Conservation (phyloP, 2,113 vertebrate genomes). For the Nanorana parkeri region DNA sequence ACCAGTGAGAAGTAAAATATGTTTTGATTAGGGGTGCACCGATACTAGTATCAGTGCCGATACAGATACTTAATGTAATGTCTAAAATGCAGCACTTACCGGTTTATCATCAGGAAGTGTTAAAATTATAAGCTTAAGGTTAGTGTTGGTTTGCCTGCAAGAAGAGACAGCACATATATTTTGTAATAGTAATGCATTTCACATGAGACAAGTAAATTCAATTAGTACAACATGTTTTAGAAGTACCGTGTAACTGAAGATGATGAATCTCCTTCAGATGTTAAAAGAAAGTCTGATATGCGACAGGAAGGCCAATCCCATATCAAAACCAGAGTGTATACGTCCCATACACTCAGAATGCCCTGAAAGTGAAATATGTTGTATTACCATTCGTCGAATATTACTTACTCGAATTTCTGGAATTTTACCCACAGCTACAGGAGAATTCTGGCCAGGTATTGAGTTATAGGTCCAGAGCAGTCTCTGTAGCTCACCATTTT, state of each 20-base stretch:
- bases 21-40: no score
- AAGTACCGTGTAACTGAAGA: conserved; percentile 75
- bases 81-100: conserved; percentile 66
- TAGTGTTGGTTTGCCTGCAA: conserved; percentile 64
- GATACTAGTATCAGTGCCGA: no score
- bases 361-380: conserved; percentile 69
- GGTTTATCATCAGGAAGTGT: conserved; percentile 73
- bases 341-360: conserved; percentile 86
- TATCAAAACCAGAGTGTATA: conserved; percentile 79
- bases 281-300: conserved; percentile 88
- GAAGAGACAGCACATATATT: background rate
- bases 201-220: no score
- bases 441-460: no score
- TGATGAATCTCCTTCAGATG: conserved; percentile 82
- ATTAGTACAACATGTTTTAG: no score
- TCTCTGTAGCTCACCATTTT: no score
- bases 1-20: no score
- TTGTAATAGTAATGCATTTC: no score
- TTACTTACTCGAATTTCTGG: no score
- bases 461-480: no score
- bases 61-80: background rate
- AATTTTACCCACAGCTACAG: no score
- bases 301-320: conserved; percentile 81
- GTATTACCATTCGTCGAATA: background rate
- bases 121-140: conserved; percentile 86